These are phyloP conservation scores for Fistularia tabacaria DNA, from an alignment of 2,797 vertebrate genomes.

Conservation along the genomic window DNA sequence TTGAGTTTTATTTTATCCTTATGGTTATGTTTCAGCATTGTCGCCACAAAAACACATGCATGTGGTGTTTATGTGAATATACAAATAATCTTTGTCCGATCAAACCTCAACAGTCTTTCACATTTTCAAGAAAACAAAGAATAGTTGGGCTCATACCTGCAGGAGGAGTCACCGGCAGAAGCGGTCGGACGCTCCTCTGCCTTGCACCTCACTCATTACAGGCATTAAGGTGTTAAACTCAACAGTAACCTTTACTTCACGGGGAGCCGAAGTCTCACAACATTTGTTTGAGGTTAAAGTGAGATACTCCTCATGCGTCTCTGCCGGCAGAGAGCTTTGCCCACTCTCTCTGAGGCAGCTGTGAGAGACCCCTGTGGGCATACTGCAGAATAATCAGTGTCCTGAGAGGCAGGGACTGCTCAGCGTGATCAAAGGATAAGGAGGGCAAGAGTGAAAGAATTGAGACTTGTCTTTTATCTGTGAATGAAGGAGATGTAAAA, in stretches of 20 bases:
- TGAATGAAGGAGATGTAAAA: conserved; percentile 61
- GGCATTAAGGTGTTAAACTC: conserved; percentile 18
- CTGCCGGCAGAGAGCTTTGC: conserved; percentile 20
- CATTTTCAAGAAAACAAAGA: no score
- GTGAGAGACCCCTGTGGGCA: conserved; percentile 31
- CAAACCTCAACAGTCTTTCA: no score
- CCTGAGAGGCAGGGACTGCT: conserved; percentile 45
- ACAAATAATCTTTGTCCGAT: no score
- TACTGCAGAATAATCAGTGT: conserved; percentile 52
- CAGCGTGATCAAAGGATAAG: conserved; percentile 61
- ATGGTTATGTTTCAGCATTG: no score
- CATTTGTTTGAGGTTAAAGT: conserved; percentile 45
- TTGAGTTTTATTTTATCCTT: no score
- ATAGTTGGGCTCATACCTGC: no score
- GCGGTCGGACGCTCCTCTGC: no score
- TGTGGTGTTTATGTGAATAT: no score
- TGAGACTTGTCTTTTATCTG: conserved; percentile 53
- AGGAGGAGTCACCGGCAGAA: no score
- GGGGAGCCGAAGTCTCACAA: conserved; percentile 17
- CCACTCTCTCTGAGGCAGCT: conserved; percentile 39
- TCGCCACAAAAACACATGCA: no score
- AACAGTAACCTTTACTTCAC: conserved; percentile 19
- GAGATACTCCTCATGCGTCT: conserved; percentile 25
- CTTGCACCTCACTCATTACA: conserved; percentile 15
- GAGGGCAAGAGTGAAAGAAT: conserved; percentile 29